These are phyloP conservation scores for Melipona beecheii DNA, from an alignment of 2,888 invertebrate species.

Conservation along the genomic window DNA sequence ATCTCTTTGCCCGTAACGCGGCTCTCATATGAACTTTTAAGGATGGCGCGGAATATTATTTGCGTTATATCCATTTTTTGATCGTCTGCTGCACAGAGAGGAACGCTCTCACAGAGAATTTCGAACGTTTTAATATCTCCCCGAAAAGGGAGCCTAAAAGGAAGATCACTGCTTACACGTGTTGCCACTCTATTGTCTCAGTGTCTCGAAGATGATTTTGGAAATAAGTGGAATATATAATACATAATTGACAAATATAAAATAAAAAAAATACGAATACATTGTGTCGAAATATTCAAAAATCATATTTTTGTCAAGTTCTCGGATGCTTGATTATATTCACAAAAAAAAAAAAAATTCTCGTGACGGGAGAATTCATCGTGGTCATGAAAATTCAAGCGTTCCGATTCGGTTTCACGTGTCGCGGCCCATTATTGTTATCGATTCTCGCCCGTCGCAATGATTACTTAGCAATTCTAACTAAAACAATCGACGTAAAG, in stretches of 20 bases:
- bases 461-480: conserved; percentile 67
- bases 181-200: too few relatives aligned
- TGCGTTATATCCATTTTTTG: neutral
- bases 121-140: too few relatives aligned
- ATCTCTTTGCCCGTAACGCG: neutral
- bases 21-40: neutral
- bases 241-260: too few relatives aligned
- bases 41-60: neutral
- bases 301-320: neutral
- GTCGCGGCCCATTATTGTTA: conserved; percentile 27
- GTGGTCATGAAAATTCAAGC: neutral
- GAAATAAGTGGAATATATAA: too few relatives aligned
- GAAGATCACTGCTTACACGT: neutral
- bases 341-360: neutral
- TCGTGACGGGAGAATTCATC: neutral
- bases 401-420: neutral
- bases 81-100: neutral
- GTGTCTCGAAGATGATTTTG: too few relatives aligned
- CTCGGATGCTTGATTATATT: neutral
- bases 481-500: conserved; percentile 53
- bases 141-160: neutral
- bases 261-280: too few relatives aligned
- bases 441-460: conserved; percentile 37
- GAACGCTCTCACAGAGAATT: neutral
- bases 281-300: too few relatives aligned